Base-by-base conservation (phyloP, 2,797 vertebrate genomes). In the Catostomus latipinnis region DNA sequence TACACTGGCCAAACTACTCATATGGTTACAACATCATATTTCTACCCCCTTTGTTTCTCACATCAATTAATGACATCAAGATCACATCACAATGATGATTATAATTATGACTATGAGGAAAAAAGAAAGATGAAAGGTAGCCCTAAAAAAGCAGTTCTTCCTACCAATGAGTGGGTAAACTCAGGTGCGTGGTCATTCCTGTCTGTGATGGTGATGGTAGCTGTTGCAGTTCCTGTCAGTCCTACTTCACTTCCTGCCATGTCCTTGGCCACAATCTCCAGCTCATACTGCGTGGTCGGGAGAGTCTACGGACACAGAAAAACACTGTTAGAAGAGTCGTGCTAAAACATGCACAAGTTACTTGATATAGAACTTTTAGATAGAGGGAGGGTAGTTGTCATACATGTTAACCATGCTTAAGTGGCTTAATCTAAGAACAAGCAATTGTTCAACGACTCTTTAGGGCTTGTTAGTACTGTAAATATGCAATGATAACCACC, bases 141-240 rank as follows among this genome's bases (percentile, higher is more conserved):
- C 2, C 34, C 3, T 49, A 12, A 62, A 50, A 48, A 54, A 7
- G n/a, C 10, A 6, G 45, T 3, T 4, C 83, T 18, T 53, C 90
- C 91, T 88, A 91, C 89, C 92, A 90, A 88, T 1, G 92, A 91
- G 89, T 95, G 96, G 66, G 97, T 99, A 90, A 99, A 99, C 88
- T 97, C 97, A 0, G 98, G 98, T 0, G 97, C 94, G 11, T 99
- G 97, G 84, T 99, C 98, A 0, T 99, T 99, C 88, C 97, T 97
- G 92, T 99, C 98, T 2, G 97, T 96, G 12, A 99, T 98, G 52
- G 97, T 93, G 50, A 99, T 96, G 8, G 97, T 99, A 0, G 97
- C 97, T 0, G 98, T 99, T 46, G 98, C 96, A 0, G 97, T 98
- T 77, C 96, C 98, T 0, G 93, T 97, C 6, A 99, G 91, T 16